These are phyloP conservation scores for Meloidogyne floridensis DNA, from an alignment of 1,140 invertebrate genomes.

Conservation along the genomic window DNA sequence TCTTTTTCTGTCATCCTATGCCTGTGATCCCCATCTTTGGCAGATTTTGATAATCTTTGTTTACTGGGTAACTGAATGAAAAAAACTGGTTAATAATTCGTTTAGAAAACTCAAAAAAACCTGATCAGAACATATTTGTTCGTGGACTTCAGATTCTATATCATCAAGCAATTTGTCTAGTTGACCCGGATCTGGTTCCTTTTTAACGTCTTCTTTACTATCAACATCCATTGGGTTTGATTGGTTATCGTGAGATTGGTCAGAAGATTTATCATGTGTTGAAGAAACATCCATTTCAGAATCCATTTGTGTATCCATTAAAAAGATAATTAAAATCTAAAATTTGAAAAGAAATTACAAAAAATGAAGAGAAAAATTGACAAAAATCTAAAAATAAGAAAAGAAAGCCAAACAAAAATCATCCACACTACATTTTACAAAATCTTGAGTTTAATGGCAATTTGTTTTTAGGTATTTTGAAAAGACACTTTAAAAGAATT, in stretches of 20 bases:
- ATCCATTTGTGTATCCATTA: too few relatives aligned
- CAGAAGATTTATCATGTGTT: too few relatives aligned
- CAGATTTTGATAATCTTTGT: constrained; percentile 10
- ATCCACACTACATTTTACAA: too few relatives aligned
- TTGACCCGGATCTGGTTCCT: neutral
- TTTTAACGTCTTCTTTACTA: neutral
- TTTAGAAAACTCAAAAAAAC: neutral
- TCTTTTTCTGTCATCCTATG: constrained; percentile 98
- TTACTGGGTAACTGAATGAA: neutral
- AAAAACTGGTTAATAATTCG: neutral
- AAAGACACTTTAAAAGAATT: too few relatives aligned
- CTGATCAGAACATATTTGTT: constrained; percentile 23
- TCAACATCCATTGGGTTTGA: neutral
- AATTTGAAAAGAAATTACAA: neutral
- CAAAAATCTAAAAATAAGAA: too few relatives aligned
- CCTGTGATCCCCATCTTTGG: constrained; percentile 73
- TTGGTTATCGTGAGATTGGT: too few relatives aligned
- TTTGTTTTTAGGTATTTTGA: too few relatives aligned
- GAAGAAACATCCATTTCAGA: too few relatives aligned
- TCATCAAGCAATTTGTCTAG: constrained; percentile 21
- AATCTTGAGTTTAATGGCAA: too few relatives aligned
- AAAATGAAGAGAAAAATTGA: too few relatives aligned
- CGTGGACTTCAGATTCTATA: constrained; percentile 20
- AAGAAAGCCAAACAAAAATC: too few relatives aligned
- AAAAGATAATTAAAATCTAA: neutral